Conservation (phyloP, 2,888 invertebrate genomes). For the Leucoma salicis region DNA sequence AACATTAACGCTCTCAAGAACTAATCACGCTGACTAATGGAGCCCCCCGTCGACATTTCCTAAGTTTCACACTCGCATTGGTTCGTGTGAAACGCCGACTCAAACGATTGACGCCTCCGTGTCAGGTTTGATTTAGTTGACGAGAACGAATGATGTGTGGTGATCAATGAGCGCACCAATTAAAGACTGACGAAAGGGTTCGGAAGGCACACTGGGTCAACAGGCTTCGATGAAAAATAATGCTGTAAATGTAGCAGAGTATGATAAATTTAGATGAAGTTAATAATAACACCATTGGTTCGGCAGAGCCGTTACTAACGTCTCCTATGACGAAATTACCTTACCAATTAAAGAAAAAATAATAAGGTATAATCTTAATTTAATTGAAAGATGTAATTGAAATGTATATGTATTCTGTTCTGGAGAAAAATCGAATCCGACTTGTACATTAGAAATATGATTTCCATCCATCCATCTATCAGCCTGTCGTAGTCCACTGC, state of each 20-base stretch:
- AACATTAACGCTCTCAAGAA: conserved; percentile 77
- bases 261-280: no score
- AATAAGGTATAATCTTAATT: no score
- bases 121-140: conserved; percentile 54
- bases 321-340: no score
- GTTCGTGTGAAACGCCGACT: conserved; percentile 51
- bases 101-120: conserved; percentile 46
- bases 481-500: no score
- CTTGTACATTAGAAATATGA: no score
- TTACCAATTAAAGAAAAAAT: no score
- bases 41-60: conserved; percentile 79
- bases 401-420: no score
- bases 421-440: no score
- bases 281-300: no score
- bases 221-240: conserved; percentile 2
- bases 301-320: no score
- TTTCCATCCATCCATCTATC: no score
- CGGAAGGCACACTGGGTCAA: conserved; percentile 7
- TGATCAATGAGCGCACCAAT: conserved; percentile 50
- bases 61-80: conserved; percentile 66
- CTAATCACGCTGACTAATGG: conserved; percentile 81
- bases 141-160: conserved; percentile 58
- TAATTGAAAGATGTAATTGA: no score
- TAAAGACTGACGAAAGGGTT: conserved; percentile 28
- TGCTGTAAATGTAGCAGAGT: neutral